A percentile compares a stretch with the other conserved stretches of the same genome.
Conservation (phyloP, 2,888 invertebrate genomes). For the Pandemis corylana region DNA sequence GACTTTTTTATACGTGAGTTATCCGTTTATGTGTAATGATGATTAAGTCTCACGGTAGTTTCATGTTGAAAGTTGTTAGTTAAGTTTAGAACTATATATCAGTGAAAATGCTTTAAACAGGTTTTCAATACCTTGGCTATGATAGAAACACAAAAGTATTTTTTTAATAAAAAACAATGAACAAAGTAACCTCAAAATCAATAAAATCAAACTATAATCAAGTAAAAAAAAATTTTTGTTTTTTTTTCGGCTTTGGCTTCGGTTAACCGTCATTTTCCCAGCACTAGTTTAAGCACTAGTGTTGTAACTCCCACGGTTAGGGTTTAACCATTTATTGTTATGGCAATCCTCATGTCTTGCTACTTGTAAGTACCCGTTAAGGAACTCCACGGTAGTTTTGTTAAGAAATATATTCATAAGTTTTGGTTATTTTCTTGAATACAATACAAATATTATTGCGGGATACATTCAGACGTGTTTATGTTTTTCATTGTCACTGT, state of each 20-base stretch:
- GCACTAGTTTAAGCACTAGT: conserved; percentile 32
- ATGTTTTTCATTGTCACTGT: not conserved
- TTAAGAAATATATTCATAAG: conserved; percentile 25
- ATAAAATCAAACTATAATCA: no score
- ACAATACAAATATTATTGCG: conserved; percentile 3
- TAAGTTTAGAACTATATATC: no score
- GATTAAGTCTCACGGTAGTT: no score
- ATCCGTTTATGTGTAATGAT: no score
- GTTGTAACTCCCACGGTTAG: conserved; percentile 26
- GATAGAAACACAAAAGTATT: no score
- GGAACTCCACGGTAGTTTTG: conserved; percentile 19
- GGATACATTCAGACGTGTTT: not conserved
- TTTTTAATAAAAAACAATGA: no score
- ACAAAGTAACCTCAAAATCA: no score
- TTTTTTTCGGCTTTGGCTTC: not conserved
- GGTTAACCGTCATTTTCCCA: not conserved
- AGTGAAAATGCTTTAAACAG: no score
- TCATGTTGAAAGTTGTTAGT: no score
- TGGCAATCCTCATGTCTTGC: conserved; percentile 32
- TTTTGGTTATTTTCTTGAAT: not conserved
- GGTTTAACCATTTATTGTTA: conserved; percentile 37
- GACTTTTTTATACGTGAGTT: no score
- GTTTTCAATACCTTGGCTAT: no score
- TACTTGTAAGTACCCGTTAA: conserved; percentile 30
- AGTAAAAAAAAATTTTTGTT: not conserved